Evolutionary conservation across 2,113 vertebrate species (phyloP), one percentile per base, ranked within the genome.

Genomic region (Calonectris borealis): DNA sequence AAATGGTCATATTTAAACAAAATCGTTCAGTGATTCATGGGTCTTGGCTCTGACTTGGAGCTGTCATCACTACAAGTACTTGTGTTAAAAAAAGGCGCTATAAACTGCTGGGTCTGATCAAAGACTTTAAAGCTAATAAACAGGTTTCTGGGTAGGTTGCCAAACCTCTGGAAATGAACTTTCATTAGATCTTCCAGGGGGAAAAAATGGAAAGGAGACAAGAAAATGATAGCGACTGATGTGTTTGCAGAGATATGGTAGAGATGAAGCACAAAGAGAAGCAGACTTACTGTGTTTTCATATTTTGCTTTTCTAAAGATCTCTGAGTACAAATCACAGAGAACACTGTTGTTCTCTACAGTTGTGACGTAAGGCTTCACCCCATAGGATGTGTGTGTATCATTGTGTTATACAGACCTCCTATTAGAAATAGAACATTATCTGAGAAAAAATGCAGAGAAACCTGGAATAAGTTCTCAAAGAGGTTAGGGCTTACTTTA

Each of bases 101-200:
- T 88, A 92, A 94, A 87, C 58, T 54, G 19, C 94, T 89, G 83
- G 36, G 9, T 71, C 92, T 95, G 75, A 92, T 96, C 73, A 93
- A 98, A 96, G 69, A 81, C 66, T 83, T 88, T 72, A 93, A 92
- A 94, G 68, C 31, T 94, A 94, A 95, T 95, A 91, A 97, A 73
- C 68, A 76, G 34, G 34, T 84, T 83, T 88, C 72, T 70, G 48
- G 20, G 26, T 72, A 90, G 57, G 60, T 48, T 97, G n/a, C 65
- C 61, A 97, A 83, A 94, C 21, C 18, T 88, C 51, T 34, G 31
- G 86, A 66, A 83, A 91, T 77, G 18, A 94, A 77, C 46, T 95
- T 93, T 62, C 12, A 15, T 79, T 90, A 66, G n/a, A 57, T 44
- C 20, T 89, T 95, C 24, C 21, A 24, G 14, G 7, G 8, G 20